These are phyloP conservation scores for Synergus japonicus DNA, from an alignment of 2,888 invertebrate genomes.

Conservation along the genomic window DNA sequence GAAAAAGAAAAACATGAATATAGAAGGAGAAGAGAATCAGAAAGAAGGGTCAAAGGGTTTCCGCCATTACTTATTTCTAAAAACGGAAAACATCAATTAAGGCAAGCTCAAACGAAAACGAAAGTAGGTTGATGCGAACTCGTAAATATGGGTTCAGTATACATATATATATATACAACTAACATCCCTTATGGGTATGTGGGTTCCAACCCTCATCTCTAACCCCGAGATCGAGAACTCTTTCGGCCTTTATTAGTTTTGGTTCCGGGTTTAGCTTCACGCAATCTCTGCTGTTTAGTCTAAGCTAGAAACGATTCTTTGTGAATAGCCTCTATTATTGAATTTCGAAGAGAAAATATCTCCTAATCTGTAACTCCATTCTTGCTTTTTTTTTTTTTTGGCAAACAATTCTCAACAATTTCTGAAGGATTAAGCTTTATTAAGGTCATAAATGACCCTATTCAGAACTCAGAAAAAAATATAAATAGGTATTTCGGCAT, in stretches of 20 bases:
- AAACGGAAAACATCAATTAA: background rate
- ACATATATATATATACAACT: background rate
- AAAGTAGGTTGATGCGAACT: constrained; percentile 1
- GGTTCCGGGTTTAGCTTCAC: background rate
- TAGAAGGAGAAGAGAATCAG: background rate
- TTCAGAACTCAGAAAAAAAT: background rate
- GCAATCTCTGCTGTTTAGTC: background rate
- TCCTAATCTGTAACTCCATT: background rate
- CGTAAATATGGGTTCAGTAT: background rate
- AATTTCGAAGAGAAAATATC: background rate
- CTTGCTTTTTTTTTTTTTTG: background rate
- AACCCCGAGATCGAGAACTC: background rate
- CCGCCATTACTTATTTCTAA: background rate
- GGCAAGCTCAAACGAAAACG: background rate
- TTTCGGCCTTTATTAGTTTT: background rate
- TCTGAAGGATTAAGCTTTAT: too few species aligned
- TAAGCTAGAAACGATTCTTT: background rate
- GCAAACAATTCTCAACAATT: background rate
- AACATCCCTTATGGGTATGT: background rate
- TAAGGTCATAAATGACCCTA: background rate
- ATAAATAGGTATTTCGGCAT: too few species aligned
- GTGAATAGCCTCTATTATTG: background rate
- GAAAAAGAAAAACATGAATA: background rate
- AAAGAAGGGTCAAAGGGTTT: background rate
- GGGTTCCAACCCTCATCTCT: background rate